A percentile compares a stretch with the other conserved stretches of the same genome.
These are phyloP conservation scores for Mustela erminea DNA, from an alignment of 2,797 vertebrate genomes.

Conservation along the genomic window DNA sequence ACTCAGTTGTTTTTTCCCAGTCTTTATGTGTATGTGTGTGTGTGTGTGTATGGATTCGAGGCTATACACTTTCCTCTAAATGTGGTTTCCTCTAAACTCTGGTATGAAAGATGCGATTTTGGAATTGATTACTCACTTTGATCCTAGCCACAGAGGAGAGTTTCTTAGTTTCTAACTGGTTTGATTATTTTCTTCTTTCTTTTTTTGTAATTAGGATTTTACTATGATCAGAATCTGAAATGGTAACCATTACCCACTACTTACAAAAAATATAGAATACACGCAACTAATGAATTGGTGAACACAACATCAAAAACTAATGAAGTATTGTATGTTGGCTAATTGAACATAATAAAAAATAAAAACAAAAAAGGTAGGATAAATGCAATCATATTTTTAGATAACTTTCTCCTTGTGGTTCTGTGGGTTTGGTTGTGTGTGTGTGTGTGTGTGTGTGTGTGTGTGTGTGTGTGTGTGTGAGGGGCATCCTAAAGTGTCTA, in stretches of 20 bases:
- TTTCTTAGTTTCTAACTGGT: background rate
- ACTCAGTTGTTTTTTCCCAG: background rate
- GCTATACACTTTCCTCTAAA: background rate
- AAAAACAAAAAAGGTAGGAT: background rate
- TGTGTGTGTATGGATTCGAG: background rate
- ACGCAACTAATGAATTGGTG: no score
- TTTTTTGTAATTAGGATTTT: background rate
- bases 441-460: background rate
- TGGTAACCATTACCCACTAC: slow-evolving; percentile 15
- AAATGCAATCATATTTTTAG: slow-evolving; percentile 34
- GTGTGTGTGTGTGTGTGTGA: background rate
- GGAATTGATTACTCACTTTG: slow-evolving; percentile 21
- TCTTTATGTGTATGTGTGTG: background rate
- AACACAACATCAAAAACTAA: no score
- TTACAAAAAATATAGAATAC: background rate
- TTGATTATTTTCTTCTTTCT: background rate
- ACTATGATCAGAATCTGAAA: background rate
- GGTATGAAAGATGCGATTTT: background rate
- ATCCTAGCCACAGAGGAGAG: background rate
- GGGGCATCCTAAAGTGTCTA: background rate
- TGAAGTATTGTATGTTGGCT: no score
- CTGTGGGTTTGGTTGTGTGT: background rate
- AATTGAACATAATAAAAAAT: no score
- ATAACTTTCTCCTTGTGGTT: background rate
- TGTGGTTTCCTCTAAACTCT: background rate